Base-by-base conservation (phyloP, 2,113 vertebrate genomes). In the Orthonyx spaldingii region DNA sequence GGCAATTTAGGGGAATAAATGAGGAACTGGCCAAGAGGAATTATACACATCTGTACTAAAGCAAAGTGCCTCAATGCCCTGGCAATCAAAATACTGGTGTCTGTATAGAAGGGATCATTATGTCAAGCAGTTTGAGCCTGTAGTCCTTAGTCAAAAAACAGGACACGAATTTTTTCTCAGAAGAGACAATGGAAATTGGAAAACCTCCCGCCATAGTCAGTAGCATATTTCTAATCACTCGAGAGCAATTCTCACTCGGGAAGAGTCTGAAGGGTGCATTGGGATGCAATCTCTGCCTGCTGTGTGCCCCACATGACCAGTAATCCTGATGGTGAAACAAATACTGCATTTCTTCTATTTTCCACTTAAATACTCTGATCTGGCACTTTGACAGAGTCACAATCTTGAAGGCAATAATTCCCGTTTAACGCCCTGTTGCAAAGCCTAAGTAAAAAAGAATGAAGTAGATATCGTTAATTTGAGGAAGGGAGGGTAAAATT, bases 1-100 rank as follows among this genome's bases (percentile, higher is more conserved):
- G 16, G 30, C 9, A 89, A 65, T 93, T 94, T 87, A 72, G 57
- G 88, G 39, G 42, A 63, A 65, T 61, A 87, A 35, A 74, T 79
- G 89, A 83, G 84, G 90, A 69, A 72, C 52, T 57, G 65, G 57
- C 92, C 77, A 69, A 64, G 26, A 85, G 33, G 50, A 83, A 93
- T 91, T 94, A 91, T 24, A n/a, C 24, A 57, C 18, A 57, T 89
- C 57, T 79, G 21, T 64, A 76, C 66, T 60, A 75, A 87, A 79
- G 39, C 14, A 68, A 84, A 92, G 37, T 59, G 27, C 37, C 46
- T 82, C 37, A 33, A 5, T 87, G n/a, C 11, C 33, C 59, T 72
- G 61, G 19, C 32, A 79, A 76, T 91, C 87, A 83, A 91, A 89
- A 72, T 37, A 23, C 32, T 91, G 19, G 49, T 89, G 35, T 37